These are phyloP conservation scores for Prorops nasuta DNA, from an alignment of 1,140 invertebrate genomes.

Conservation along the genomic window DNA sequence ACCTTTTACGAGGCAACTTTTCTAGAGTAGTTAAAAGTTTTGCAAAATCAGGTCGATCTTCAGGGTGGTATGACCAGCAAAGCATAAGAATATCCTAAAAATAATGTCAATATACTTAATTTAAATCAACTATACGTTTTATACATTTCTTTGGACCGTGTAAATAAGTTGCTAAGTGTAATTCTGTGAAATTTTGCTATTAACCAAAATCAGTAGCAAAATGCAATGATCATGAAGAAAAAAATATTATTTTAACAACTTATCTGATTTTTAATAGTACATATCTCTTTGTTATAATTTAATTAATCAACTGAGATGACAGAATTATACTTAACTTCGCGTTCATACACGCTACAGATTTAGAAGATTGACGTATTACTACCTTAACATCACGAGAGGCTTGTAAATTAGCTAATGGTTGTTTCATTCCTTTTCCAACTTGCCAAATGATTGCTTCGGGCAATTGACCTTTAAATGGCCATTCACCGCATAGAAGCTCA, in stretches of 20 bases:
- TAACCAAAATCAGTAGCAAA: too few species aligned
- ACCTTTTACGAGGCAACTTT: constrained; percentile 87
- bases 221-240: too few species aligned
- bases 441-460: constrained; percentile 97
- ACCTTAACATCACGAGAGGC: constrained; percentile 96
- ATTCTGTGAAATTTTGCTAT: too few species aligned
- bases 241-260: neutral
- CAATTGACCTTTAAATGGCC: constrained; percentile 91
- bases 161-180: too few species aligned
- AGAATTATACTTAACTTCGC: constrained; percentile 9
- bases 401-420: constrained; percentile 90
- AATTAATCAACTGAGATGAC: constrained; percentile 8
- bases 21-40: constrained; percentile 82
- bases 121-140: too few species aligned
- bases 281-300: neutral
- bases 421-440: constrained; percentile 95
- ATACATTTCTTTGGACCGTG: too few species aligned
- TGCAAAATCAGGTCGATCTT: constrained; percentile 87
- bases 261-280: neutral
- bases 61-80: constrained; percentile 88
- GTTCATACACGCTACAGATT: too few species aligned
- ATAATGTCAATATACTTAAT: too few species aligned
- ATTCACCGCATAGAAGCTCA: constrained; percentile 93
- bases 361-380: constrained; percentile 27
- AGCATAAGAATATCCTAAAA: constrained; percentile 92